Evolutionary conservation across 2,888 invertebrate species (phyloP), one percentile per base, ranked within the genome.

Genomic region (Cataglyphis albicans): DNA sequence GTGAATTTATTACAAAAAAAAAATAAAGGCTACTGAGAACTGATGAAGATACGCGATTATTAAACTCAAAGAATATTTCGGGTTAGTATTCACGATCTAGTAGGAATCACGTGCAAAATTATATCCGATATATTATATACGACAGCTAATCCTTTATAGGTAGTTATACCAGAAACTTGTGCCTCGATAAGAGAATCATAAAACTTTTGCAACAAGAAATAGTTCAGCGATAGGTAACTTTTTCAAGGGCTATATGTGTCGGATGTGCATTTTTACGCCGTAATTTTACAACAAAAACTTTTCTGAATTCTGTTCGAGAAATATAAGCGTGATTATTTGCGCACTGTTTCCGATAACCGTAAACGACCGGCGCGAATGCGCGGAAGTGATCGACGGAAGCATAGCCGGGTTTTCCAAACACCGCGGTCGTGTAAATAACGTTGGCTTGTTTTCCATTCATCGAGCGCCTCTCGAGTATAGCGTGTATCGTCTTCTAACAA

Each of bases 361-460:
- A 18, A 61, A 48, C 78, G 44, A 61, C 38, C 29, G 29, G 41
- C 15, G 41, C 68, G 41, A 68, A 44, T 52, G n/a, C 52, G 44
- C 72, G 78, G 78, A 59, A 72, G n/a, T 67, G 67, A 67, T 76
- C 76, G 67, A n/a, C 59, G 78, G 59, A 72, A 72, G 38, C 35
- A 12, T 18, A 35, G 59, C n/a, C 44, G 59, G 59, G 25, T 59
- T 80, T 80, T 72, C 59, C 78, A 80, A 80, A 80, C 78, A 48
- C 12, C 78, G 44, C n/a, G n/a, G 3, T 72, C 44, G 70, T 59
- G 72, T 80, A 80, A 80, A 80, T 80, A 80, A 80, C 59, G 44
- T 59, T 59, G 72, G 59, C 72, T 80, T 70, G 78, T 80, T 80
- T 70, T 80, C 72, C 44, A 80, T 80, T 80, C 59, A 59, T 61